A percentile compares a stretch with the other conserved stretches of the same genome.
Evolutionary conservation across 2,113 vertebrate genomes (phyloP).

Genomic region (Paraplagusia blochii): DNA sequence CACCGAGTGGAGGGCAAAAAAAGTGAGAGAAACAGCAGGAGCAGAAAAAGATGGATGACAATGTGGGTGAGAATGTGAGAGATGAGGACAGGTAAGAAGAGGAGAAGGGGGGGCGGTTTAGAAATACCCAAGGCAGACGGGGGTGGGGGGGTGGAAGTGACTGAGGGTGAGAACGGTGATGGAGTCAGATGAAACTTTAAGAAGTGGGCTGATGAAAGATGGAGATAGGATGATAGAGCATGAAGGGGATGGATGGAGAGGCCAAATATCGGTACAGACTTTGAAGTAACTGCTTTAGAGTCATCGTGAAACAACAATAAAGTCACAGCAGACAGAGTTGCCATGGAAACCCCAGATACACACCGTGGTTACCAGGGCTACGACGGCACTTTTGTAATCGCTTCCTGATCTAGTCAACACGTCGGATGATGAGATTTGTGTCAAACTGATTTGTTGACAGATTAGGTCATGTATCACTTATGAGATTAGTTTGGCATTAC

Average conservation of each 20-base stretch:
- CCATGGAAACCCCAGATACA: constrained; percentile 55
- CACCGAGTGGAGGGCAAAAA: background rate
- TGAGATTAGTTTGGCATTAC: background rate
- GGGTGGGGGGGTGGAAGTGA: constrained; percentile 29
- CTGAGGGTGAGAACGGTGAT: constrained; percentile 25
- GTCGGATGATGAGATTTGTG: constrained; percentile 13
- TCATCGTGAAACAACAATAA: constrained; percentile 43
- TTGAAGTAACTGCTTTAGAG: constrained; percentile 34
- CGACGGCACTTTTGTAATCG: constrained; percentile 25
- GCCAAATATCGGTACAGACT: constrained; percentile 34
- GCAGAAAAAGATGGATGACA: constrained; percentile 36
- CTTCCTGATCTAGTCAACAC: constrained; percentile 5
- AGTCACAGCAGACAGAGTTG: constrained; percentile 48
- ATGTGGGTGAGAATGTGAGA: constrained; percentile 34
- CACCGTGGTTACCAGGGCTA: constrained; percentile 62
- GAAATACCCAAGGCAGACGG: constrained; percentile 31
- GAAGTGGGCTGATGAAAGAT: constrained; percentile 52
- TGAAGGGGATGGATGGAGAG: constrained; percentile 38
- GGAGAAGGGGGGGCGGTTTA: constrained; percentile 20
- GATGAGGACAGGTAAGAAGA: constrained; percentile 32
- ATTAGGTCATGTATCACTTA: background rate
- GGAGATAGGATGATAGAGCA: constrained; percentile 37
- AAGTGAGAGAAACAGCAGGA: constrained; percentile 25
- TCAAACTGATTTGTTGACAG: background rate
- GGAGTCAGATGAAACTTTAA: constrained; percentile 47